Conservation (phyloP, 2,113 vertebrate genomes). For the Gulo gulo region DNA sequence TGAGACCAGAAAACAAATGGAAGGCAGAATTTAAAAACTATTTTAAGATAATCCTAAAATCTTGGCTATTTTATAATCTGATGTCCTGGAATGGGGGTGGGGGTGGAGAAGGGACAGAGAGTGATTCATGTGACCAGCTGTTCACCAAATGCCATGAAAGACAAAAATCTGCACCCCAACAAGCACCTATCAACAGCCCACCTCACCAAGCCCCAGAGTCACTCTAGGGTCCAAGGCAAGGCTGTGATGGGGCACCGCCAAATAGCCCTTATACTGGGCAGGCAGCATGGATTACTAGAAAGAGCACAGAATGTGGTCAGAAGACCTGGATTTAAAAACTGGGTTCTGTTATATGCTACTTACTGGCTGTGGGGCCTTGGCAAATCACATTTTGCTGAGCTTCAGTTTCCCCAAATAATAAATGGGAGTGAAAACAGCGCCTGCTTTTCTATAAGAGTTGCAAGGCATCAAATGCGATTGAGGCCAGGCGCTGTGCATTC, state of each 20-base stretch:
- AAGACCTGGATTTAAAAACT: not conserved
- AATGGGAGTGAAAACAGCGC: not conserved
- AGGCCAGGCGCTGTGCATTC: not conserved
- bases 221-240: not conserved
- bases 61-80: not conserved
- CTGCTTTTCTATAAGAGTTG: not conserved
- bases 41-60: not conserved
- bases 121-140: not conserved
- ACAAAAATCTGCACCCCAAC: not conserved
- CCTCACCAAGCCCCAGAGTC: not conserved
- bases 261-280: not conserved
- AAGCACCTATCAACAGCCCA: not conserved
- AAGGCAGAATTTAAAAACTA: not conserved
- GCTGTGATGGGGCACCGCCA: not conserved
- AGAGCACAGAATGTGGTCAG: not conserved
- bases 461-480: not conserved
- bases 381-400: not conserved
- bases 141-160: not conserved
- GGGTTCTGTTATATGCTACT: not conserved
- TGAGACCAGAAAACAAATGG: conserved; percentile 1
- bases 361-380: not conserved
- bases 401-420: conserved; percentile 8
- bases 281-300: not conserved
- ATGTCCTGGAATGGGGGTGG: not conserved
- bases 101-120: not conserved